Evolutionary conservation across 1,140 invertebrate species (phyloP).

Genomic region (Drosophila yakuba): DNA sequence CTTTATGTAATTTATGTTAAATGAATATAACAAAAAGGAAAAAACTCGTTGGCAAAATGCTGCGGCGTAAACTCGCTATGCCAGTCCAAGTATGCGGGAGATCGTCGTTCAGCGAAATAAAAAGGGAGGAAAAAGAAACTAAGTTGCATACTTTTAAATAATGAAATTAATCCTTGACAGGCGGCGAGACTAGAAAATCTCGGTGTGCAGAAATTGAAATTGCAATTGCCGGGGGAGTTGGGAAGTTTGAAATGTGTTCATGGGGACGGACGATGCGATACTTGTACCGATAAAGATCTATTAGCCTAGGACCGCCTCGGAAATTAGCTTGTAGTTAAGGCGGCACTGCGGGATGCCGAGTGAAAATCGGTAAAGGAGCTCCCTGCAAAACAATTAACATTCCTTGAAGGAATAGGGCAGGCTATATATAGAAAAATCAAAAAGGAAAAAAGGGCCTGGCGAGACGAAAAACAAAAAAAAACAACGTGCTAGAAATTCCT

Average conservation of each 20-base stretch:
- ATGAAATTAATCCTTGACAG: constrained; percentile 85
- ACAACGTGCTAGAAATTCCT: constrained; percentile 40
- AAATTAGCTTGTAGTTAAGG: constrained; percentile 34
- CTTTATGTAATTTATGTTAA: constrained; percentile 83
- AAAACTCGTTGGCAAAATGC: constrained; percentile 72
- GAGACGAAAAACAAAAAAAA: constrained; percentile 15
- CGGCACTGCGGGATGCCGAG: constrained; percentile 51
- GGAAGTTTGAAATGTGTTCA: background rate
- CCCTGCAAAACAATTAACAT: constrained; percentile 73
- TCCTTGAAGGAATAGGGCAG: constrained; percentile 59
- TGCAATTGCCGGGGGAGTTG: constrained; percentile 53
- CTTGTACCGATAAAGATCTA: constrained; percentile 72
- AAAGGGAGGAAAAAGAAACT: constrained; percentile 33
- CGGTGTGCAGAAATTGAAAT: constrained; percentile 54
- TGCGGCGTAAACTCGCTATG: constrained; percentile 72
- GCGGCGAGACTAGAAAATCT: constrained; percentile 61
- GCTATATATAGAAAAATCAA: constrained; percentile 47
- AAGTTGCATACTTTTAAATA: constrained; percentile 68
- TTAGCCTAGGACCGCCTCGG: constrained; percentile 49
- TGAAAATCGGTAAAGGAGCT: constrained; percentile 31
- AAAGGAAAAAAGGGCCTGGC: constrained; percentile 13
- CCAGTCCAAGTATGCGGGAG: constrained; percentile 75
- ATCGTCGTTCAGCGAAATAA: constrained; percentile 40
- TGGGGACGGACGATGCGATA: background rate
- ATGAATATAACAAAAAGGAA: constrained; percentile 76